These are phyloP conservation scores for Nasonia longicornis DNA, from an alignment of 1,140 invertebrate species.

Conservation along the genomic window DNA sequence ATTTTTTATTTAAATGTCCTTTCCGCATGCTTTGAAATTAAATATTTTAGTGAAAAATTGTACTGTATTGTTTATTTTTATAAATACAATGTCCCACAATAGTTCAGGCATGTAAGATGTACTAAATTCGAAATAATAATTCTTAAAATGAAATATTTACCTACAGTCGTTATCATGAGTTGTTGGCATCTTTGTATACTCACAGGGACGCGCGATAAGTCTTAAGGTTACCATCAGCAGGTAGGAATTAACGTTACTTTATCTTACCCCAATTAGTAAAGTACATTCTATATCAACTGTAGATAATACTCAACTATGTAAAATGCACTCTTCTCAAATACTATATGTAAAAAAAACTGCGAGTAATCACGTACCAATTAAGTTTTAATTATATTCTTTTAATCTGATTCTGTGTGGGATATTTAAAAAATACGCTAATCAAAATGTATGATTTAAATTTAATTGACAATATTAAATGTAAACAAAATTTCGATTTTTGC, in stretches of 20 bases:
- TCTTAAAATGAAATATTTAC: neutral
- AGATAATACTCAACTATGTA: neutral
- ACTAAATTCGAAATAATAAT: too few species aligned
- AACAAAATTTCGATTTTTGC: constrained; percentile 37
- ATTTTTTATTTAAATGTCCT: constrained; percentile 16
- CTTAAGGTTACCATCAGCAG: neutral
- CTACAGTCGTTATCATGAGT: neutral
- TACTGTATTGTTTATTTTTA: too few species aligned
- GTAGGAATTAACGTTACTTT: neutral
- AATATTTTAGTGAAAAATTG: neutral
- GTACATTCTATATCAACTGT: neutral
- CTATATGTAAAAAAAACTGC: too few species aligned
- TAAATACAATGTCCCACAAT: too few species aligned
- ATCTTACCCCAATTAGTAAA: neutral
- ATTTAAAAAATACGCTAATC: constrained; percentile 9
- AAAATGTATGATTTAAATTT: constrained; percentile 40
- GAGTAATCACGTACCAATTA: too few species aligned
- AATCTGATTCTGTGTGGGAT: neutral
- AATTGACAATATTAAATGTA: constrained; percentile 38
- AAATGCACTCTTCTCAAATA: too few species aligned
- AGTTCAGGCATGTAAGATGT: too few species aligned
- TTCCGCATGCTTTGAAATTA: neutral
- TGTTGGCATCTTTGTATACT: neutral
- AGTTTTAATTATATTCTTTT: neutral
- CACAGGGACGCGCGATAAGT: neutral